Percentiles rank a stretch among this genome's conserved stretches.
phyloP scores from a whole-genome alignment of 2,888 invertebrate species.

The Dendrolimus houi region DNA sequence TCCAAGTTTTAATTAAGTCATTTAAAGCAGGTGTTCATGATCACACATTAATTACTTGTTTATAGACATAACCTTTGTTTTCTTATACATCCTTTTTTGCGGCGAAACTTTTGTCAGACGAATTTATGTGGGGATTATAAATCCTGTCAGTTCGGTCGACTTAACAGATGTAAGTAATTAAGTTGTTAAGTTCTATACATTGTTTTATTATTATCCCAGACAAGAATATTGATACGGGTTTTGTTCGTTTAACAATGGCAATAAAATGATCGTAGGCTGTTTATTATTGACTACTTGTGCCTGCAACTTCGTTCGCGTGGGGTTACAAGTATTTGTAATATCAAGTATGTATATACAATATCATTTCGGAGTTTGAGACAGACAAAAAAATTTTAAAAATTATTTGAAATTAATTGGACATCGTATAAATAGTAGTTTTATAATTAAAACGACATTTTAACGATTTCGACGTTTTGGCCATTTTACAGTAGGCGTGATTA shows the following conservation, averaged over 20 bases:
- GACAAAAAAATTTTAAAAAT: too few relatives aligned
- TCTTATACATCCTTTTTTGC: constrained; percentile 50
- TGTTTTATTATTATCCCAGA: constrained; percentile 49
- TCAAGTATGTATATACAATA: too few relatives aligned
- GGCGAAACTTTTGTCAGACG: constrained; percentile 60
- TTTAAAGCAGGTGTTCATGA: constrained; percentile 24
- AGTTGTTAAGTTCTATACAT: constrained; percentile 58
- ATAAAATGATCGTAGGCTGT: neutral
- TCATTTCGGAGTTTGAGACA: too few relatives aligned
- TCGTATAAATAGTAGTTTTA: too few relatives aligned
- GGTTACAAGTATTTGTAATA: too few relatives aligned
- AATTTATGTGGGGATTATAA: constrained; percentile 68
- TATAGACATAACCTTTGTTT: constrained; percentile 73
- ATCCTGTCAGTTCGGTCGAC: constrained; percentile 48
- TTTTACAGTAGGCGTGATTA: too few relatives aligned
- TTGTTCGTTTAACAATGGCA: neutral
- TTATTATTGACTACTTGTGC: neutral
- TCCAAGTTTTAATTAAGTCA: constrained; percentile 4
- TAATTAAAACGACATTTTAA: too few relatives aligned
- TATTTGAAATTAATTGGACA: too few relatives aligned
- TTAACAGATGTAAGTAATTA: constrained; percentile 73
- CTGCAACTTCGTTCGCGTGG: too few relatives aligned
- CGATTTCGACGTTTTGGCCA: too few relatives aligned
- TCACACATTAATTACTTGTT: constrained; percentile 61
- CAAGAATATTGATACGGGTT: constrained; percentile 8